Base-by-base conservation (phyloP, 2,888 invertebrate genomes). In the Crossocerus cetratus region DNA sequence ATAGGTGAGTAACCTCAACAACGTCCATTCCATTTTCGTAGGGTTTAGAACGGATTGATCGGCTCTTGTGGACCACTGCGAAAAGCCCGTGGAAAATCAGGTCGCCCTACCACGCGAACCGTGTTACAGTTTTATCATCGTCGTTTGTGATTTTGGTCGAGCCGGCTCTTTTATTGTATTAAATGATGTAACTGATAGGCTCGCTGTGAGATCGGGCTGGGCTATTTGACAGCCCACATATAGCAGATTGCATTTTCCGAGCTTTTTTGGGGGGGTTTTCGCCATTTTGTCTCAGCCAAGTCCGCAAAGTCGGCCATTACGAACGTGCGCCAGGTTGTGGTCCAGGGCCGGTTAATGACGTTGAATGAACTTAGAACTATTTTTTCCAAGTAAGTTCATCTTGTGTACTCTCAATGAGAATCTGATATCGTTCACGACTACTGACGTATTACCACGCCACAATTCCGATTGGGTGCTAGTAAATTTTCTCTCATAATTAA, bases 301-400 rank as follows among this genome's bases (percentile, higher is more conserved):
- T 81, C 82, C 78, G 78, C 83, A 84, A 83, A 79, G 88, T 87
- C 90, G 84, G 90, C 90, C 90, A 90, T 90, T 90, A 82, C 78
- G 83, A 83, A 83, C 83, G 76, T 82, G 80, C 82, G 72, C 79
- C 75, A 74, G 81, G 81, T 82, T 69, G 77, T 72, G 80, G 78
- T 80, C 77, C 76, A 79, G 76, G 75, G 74, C 76, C 78, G 78
- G 76, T 74, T 74, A 72, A 65, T 72, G 72, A 76, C 72, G 72
- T 69, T 32, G 64, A 54, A 60, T 44, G 60, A 49, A 65, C 53
- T 53, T 44, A 18, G 56, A 62, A 14, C 14, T 45, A 45, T 65
- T 71, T 61, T 45, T 42, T 45, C 3, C 55, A 53, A n/a, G 45
- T 20, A 53, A 13, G 3, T 45, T 32, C 22, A 60, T 55, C 56